Percentiles rank a stretch among this genome's conserved stretches.
Conservation (phyloP, 1,140 invertebrate species). For the Zaprionus vittiger region DNA sequence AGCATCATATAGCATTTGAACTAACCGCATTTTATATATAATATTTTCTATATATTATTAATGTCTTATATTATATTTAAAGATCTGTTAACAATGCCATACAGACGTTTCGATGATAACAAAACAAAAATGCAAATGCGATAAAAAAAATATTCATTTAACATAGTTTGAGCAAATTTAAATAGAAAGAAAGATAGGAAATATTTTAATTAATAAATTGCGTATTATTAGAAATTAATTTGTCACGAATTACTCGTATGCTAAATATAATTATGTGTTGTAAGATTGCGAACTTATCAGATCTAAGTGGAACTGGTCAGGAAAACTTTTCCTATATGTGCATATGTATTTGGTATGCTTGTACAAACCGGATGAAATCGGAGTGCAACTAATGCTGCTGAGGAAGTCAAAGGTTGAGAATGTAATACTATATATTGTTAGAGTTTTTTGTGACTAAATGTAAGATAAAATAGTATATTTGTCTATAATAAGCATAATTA, state of each 20-base stretch:
- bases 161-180: constrained; percentile 1
- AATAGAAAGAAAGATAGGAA: constrained; percentile 3
- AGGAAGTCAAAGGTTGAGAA: not conserved
- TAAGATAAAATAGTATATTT: not conserved
- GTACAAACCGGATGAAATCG: not conserved
- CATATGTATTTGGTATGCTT: not conserved
- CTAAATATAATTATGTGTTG: constrained; percentile 21
- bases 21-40: not conserved
- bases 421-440: not conserved
- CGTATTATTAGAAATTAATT: constrained; percentile 3
- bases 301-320: not conserved
- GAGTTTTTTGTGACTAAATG: not conserved
- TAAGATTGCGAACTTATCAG: not conserved
- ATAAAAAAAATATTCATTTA: not conserved
- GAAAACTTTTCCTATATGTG: not conserved
- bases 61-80: not conserved
- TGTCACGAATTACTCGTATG: constrained; percentile 21
- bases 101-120: no score
- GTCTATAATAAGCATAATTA: no score
- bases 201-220: constrained; percentile 8
- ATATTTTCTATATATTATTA: no score
- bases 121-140: not conserved
- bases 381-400: not conserved
- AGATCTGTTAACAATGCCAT: not conserved
- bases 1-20: not conserved